These are phyloP conservation scores for Nylanderia fulva DNA, from an alignment of 1,140 invertebrate genomes.

Conservation along the genomic window DNA sequence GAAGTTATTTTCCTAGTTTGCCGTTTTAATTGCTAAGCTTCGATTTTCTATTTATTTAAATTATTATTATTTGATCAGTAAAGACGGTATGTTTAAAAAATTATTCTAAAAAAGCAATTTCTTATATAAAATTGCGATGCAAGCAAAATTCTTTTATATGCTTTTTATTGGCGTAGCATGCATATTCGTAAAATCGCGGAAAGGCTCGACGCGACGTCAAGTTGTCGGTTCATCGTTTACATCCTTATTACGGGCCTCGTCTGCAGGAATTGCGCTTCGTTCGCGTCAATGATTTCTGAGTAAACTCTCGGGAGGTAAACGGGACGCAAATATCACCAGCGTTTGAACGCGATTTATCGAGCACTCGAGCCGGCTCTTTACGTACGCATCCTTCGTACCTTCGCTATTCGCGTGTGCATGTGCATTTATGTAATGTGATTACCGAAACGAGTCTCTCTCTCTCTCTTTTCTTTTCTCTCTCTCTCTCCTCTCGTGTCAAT, in stretches of 20 bases:
- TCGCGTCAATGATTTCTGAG: constrained; percentile 55
- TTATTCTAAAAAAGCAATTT: neutral
- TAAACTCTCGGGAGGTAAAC: constrained; percentile 58
- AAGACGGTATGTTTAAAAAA: neutral
- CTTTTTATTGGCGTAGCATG: constrained; percentile 25
- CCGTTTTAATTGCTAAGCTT: neutral
- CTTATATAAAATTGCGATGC: neutral
- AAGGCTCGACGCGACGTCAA: constrained; percentile 4
- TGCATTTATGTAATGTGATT: constrained; percentile 65
- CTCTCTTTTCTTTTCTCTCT: neutral
- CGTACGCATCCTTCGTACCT: constrained; percentile 40
- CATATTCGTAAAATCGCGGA: constrained; percentile 42
- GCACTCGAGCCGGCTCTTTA: constrained; percentile 37
- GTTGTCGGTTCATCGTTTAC: constrained; percentile 50
- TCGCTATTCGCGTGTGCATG: constrained; percentile 19
- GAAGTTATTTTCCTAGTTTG: neutral
- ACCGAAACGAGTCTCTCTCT: constrained; percentile 51
- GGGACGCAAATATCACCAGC: constrained; percentile 62
- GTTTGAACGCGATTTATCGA: constrained; percentile 66
- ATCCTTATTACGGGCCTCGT: constrained; percentile 48
- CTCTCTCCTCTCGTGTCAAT: constrained; percentile 28
- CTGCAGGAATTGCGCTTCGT: constrained; percentile 39
- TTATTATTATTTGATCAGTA: too few relatives aligned
- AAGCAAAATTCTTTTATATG: neutral
- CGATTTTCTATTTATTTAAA: constrained; percentile 6